Evolutionary conservation across 2,797 vertebrate genomes (phyloP).

Genomic region (Diplodus sargus): DNA sequence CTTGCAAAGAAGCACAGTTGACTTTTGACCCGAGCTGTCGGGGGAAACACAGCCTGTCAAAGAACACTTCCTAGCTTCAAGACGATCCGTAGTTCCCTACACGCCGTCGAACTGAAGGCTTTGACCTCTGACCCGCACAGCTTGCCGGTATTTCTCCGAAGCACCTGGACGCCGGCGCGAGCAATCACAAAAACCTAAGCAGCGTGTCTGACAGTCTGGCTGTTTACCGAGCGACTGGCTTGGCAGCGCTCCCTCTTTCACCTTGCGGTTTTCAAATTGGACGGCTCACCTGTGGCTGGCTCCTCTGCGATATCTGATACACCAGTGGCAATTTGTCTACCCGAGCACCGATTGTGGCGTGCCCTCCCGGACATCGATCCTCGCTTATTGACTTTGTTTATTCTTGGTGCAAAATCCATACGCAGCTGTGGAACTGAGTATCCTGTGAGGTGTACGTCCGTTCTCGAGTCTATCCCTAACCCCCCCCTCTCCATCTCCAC

Average conservation of each 20-base stretch:
- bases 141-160: conserved; percentile 48
- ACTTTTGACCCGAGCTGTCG: conserved; percentile 25
- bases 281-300: conserved; percentile 53
- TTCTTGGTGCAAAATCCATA: conserved; percentile 24
- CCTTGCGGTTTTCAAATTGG: conserved; percentile 42
- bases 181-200: conserved; percentile 20
- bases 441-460: neutral
- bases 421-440: neutral
- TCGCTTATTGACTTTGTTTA: conserved; percentile 1
- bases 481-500: neutral
- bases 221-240: conserved; percentile 28
- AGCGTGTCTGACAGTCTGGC: conserved; percentile 46
- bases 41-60: conserved; percentile 33
- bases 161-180: conserved; percentile 31
- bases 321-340: conserved; percentile 34
- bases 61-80: conserved; percentile 29
- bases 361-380: neutral
- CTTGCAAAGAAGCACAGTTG: conserved; percentile 7
- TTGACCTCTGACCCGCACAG: conserved; percentile 44
- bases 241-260: conserved; percentile 39
- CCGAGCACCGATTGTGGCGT: neutral
- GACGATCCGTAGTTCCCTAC: conserved; percentile 4
- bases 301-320: conserved; percentile 23
- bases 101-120: conserved; percentile 46
- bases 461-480: neutral